Base-by-base conservation (phyloP, 2,888 invertebrate genomes). In the Bembecia ichneumoniformis region DNA sequence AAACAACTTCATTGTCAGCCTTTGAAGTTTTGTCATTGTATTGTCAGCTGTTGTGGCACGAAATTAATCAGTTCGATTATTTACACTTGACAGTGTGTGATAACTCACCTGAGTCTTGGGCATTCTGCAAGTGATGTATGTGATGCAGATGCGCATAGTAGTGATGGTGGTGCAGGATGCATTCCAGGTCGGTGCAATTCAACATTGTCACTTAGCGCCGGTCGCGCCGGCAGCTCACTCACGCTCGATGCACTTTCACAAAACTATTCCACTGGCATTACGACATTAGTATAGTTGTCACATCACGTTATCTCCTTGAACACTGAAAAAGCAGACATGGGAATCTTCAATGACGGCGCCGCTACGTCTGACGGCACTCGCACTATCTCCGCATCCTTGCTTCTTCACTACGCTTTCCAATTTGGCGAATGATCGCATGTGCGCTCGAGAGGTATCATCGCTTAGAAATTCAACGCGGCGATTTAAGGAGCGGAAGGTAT, bases 181-280 rank as follows among this genome's bases (percentile, higher is more conserved):
- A 93, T 87, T 92, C 92, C 86, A 92, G 88, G 88, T 92, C 92
- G 61, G 92, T 92, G 82, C 93, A 93, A 83, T 93, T 92, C 83
- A 93, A 88, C 93, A 93, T 93, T 75, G 77, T 88, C 74, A 75
- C 78, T 67, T 68, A 71, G 76, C 57, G 62, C 75, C 68, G 74
- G 72, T 75, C 70, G 67, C 67, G 66, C 60, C 71, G 73, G 71
- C 73, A 63, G 66, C 66, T 73, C 75, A 75, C 82, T 77, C 77
- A 76, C 80, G 78, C 76, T 76, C 70, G 64, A 63, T 79, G 77
- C 81, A 87, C 87, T 86, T 83, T 86, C 86, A 87, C 87, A 84
- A 82, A 80, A 81, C 80, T 82, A 84, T 82, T 80, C 77, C 86
- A 86, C 83, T 76, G 71, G 69, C 81, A 81, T 80, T 71, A 67